Conservation (phyloP, 2,113 vertebrate species). For the Phycodurus eques region DNA sequence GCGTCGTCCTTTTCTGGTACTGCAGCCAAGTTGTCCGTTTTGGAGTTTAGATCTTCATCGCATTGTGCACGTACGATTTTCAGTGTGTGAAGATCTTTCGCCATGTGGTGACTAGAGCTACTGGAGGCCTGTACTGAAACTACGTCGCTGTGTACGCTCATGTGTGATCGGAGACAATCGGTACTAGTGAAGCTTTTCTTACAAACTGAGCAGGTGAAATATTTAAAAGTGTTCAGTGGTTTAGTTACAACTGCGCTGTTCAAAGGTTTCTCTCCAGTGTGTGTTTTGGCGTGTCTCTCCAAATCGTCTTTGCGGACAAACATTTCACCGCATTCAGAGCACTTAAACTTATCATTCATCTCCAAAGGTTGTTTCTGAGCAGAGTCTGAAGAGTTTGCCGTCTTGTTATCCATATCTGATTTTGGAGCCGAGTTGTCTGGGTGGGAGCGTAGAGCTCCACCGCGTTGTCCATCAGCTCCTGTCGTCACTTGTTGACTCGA, state of each 20-base stretch:
- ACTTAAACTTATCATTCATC: neutral
- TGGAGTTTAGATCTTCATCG: rapidly evolving
- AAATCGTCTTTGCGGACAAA: neutral
- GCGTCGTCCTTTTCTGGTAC: neutral
- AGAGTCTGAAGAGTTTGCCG: neutral
- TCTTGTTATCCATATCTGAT: neutral
- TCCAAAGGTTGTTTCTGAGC: neutral
- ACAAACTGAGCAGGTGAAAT: neutral
- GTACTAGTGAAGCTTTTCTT: neutral
- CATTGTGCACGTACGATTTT: too few species aligned
- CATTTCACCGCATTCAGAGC: neutral
- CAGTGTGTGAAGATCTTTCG: neutral
- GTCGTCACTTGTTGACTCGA: neutral
- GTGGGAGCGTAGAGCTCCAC: neutral
- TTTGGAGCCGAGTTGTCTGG: neutral
- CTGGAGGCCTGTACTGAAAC: too few species aligned
- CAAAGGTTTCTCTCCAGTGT: neutral
- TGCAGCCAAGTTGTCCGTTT: neutral
- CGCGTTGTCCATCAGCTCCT: rapidly evolving
- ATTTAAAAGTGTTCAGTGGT: neutral
- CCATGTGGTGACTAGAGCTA: too few species aligned
- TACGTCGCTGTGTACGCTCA: neutral
- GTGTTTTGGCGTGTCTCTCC: neutral
- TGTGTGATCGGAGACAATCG: neutral
- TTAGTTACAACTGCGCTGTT: neutral